phyloP scores from a whole-genome alignment of 2,888 invertebrate genomes.

The Bruchidius siliquastri region DNA sequence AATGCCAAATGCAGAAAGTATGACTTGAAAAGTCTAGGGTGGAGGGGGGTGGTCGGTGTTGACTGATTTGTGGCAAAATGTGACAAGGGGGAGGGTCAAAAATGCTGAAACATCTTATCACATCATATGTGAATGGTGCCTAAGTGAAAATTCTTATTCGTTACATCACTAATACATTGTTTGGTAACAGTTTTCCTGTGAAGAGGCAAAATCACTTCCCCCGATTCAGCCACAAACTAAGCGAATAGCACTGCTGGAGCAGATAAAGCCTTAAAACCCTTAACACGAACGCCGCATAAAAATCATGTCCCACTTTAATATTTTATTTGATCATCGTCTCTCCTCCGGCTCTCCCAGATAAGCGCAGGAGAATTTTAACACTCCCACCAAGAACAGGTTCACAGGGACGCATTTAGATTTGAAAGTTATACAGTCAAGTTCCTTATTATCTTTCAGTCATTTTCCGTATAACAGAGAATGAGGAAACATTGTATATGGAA shows the following conservation, averaged over 20 bases:
- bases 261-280: slow-evolving; percentile 39
- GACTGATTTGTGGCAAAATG: no score
- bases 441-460: no score
- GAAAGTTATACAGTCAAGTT: not conserved
- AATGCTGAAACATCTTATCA: no score
- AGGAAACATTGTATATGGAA: no score
- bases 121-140: no score
- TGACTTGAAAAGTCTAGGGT: no score
- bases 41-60: no score
- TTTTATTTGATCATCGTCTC: slow-evolving; percentile 47
- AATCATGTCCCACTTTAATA: slow-evolving; percentile 47
- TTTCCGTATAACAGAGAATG: no score
- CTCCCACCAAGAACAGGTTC: slow-evolving; percentile 22
- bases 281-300: slow-evolving; percentile 46
- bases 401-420: slow-evolving; percentile 12
- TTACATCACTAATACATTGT: no score
- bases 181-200: not conserved
- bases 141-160: no score
- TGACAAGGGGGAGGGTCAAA: no score
- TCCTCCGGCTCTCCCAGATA: slow-evolving; percentile 37
- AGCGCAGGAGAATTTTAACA: slow-evolving; percentile 37
- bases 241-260: slow-evolving; percentile 16
- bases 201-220: slow-evolving; percentile 24
- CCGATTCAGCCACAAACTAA: slow-evolving; percentile 25
- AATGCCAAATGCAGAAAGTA: no score